A percentile compares a stretch with the other conserved stretches of the same genome.
These are phyloP conservation scores for Tenthredo amoena DNA, from an alignment of 2,888 invertebrate species.

Conservation along the genomic window DNA sequence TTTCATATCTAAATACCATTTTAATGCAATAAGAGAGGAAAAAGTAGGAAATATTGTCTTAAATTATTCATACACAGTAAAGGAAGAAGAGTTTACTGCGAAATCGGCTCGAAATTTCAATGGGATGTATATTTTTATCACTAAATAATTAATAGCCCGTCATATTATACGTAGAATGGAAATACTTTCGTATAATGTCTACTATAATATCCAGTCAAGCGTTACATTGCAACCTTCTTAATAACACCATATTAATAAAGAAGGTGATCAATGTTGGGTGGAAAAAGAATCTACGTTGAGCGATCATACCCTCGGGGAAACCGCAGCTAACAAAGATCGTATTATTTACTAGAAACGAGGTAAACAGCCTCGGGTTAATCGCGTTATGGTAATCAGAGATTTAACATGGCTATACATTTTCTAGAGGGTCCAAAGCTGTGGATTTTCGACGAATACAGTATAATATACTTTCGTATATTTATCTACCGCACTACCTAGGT, in stretches of 20 bases:
- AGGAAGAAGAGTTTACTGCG: neutral
- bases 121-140: neutral
- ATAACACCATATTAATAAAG: neutral
- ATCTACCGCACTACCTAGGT: neutral
- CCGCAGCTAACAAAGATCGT: neutral
- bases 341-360: conserved; percentile 28
- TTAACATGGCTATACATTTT: conserved; percentile 58
- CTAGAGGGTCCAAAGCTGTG: neutral
- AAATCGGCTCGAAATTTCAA: neutral
- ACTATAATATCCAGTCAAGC: neutral
- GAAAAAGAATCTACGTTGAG: neutral
- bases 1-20: neutral
- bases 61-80: too few species aligned
- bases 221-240: neutral
- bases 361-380: conserved; percentile 62
- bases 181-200: neutral
- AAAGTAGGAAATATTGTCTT: neutral
- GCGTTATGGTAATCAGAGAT: conserved; percentile 64
- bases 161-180: neutral
- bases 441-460: conserved; percentile 5
- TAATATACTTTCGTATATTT: neutral
- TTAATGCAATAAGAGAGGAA: neutral
- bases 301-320: conserved; percentile 5
- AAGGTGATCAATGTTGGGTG: neutral
- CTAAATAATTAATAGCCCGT: too few species aligned